Evolutionary conservation across 2,888 invertebrate genomes (phyloP).

Genomic region (Calameuta idolon): DNA sequence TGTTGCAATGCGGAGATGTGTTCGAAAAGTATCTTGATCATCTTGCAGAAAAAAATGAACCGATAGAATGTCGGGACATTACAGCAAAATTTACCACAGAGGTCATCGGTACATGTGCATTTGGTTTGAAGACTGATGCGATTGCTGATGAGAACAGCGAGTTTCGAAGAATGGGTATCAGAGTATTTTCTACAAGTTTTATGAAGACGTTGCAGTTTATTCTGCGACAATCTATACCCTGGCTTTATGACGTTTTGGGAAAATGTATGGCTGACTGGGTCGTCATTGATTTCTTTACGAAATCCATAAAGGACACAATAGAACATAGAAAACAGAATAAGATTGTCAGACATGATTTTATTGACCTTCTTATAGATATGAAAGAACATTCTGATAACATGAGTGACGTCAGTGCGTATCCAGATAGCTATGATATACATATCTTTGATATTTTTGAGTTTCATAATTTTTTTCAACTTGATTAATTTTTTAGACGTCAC

Average conservation of each 20-base stretch:
- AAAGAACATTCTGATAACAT: conserved; percentile 42
- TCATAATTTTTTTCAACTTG: no score
- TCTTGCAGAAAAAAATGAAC: conserved; percentile 29
- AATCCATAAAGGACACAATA: conserved; percentile 56
- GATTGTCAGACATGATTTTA: conserved; percentile 64
- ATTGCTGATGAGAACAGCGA: conserved; percentile 58
- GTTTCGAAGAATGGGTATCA: conserved; percentile 61
- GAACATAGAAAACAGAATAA: conserved; percentile 61
- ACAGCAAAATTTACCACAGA: conserved; percentile 66
- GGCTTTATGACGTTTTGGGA: conserved; percentile 38
- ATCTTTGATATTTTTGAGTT: no score
- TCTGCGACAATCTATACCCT: conserved; percentile 32
- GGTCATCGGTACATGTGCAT: conserved; percentile 67
- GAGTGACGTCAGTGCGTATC: conserved; percentile 39
- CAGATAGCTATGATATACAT: no score
- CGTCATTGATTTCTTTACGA: conserved; percentile 53
- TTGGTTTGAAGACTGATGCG: conserved; percentile 65
- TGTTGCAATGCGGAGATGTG: conserved; percentile 58
- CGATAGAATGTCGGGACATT: conserved; percentile 53
- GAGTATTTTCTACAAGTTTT: conserved; percentile 44
- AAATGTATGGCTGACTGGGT: conserved; percentile 36
- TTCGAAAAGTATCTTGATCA: conserved; percentile 52
- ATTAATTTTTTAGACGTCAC: conserved; percentile 33
- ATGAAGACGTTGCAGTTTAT: conserved; percentile 3
- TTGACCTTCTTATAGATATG: conserved; percentile 63